phyloP scores from a whole-genome alignment of 2,888 invertebrate species.

The Hirtodrosophila histrioides region DNA sequence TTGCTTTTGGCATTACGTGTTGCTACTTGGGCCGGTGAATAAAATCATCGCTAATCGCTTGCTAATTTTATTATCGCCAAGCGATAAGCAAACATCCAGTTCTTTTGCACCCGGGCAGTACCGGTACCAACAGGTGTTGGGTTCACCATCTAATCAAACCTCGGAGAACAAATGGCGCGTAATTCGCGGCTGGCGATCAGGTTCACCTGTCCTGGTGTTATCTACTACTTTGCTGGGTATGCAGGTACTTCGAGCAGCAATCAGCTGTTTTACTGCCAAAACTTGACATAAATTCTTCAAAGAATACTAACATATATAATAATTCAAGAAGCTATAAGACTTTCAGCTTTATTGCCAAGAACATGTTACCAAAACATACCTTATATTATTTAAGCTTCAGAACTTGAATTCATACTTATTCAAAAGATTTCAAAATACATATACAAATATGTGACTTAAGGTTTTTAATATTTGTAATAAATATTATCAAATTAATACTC shows the following conservation, averaged over 20 bases:
- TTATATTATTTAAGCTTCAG: too few relatives aligned
- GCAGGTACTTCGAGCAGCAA: neutral
- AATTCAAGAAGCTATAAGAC: too few relatives aligned
- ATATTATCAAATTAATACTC: too few relatives aligned
- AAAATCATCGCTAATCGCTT: constrained; percentile 49
- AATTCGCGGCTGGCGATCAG: too few relatives aligned
- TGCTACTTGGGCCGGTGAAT: constrained; percentile 1
- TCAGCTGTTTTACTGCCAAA: constrained; percentile 4
- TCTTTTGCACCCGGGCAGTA: constrained; percentile 20
- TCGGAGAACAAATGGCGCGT: constrained; percentile 1
- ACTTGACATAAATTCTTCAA: neutral
- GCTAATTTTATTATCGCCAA: constrained; percentile 37
- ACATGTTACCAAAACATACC: too few relatives aligned
- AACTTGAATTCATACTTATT: too few relatives aligned
- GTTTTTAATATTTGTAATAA: too few relatives aligned
- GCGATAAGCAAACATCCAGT: constrained; percentile 28
- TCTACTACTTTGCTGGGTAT: constrained; percentile 15
- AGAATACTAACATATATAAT: neutral
- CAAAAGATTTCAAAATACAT: too few relatives aligned
- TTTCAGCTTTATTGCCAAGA: too few relatives aligned
- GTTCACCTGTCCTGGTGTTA: constrained; percentile 49
- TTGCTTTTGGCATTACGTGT: constrained; percentile 4
- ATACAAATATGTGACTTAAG: too few relatives aligned
- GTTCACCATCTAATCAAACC: constrained; percentile 19
- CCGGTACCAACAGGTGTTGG: constrained; percentile 49